A percentile compares a stretch with the other conserved stretches of the same genome.
Evolutionary conservation across 2,797 vertebrate species (phyloP).

Genomic region (Xenentodon cancila): DNA sequence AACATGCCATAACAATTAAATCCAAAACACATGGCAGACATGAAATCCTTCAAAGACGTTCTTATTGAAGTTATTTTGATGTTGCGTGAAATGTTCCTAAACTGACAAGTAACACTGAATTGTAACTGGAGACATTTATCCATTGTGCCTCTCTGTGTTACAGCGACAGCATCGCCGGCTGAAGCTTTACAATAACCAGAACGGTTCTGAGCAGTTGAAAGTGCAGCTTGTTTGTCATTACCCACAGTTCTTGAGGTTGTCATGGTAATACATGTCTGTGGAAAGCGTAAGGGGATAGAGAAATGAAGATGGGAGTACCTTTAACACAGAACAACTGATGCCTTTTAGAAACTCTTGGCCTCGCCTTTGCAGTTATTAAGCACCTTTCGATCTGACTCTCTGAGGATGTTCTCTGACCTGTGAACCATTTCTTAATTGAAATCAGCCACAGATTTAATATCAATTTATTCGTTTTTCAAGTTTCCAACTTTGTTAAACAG

Average conservation of each 20-base stretch:
- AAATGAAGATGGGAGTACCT: slow-evolving; percentile 35
- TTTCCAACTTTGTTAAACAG: no score
- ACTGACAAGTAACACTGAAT: slow-evolving; percentile 4
- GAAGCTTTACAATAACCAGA: slow-evolving; percentile 19
- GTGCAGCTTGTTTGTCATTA: slow-evolving; percentile 55
- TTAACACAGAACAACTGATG: slow-evolving; percentile 45
- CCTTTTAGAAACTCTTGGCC: slow-evolving; percentile 30
- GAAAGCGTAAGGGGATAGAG: slow-evolving; percentile 45
- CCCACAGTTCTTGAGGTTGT: slow-evolving; percentile 60
- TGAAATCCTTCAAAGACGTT: not conserved
- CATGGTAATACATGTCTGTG: slow-evolving; percentile 62
- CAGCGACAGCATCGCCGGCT: slow-evolving; percentile 8
- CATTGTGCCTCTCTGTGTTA: not conserved
- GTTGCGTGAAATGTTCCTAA: not conserved
- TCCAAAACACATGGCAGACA: not conserved
- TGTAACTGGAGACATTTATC: not conserved
- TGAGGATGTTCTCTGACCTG: slow-evolving; percentile 4
- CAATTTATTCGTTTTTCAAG: no score
- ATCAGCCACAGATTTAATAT: no score
- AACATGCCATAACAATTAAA: not conserved
- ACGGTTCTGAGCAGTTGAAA: slow-evolving; percentile 36
- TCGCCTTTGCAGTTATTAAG: slow-evolving; percentile 7
- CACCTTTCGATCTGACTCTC: slow-evolving; percentile 9
- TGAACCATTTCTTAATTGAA: not conserved
- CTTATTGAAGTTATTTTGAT: no score